Base-by-base conservation (phyloP, 2,888 invertebrate genomes). In the Noctua fimbriata region DNA sequence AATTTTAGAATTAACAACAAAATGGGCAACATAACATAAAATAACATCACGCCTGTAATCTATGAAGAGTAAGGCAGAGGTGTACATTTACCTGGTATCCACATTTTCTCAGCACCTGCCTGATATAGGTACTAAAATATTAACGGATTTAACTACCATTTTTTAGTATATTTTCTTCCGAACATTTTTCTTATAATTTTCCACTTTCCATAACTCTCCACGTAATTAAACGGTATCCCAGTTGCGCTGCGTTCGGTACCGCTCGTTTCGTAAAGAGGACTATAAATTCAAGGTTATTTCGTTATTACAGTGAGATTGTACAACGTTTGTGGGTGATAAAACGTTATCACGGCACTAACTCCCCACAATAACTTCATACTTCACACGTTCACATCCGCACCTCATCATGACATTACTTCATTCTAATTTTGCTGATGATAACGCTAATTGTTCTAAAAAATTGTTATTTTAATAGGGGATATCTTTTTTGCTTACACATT, bases 261-360 rank as follows among this genome's bases (percentile, higher is more conserved):
- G 91, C 90, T 90, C 90, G 93, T 95, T 95, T 94, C 93, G 94
- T 95, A 95, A 96, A 94, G 94, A 94, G 94, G 93, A 92, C 94
- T 91, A 95, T 95, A 95, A 95, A 95, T 95, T 95, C 92, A 94
- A 95, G 95, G 95, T 94, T 95, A 94, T 95, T 95, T 94, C 94
- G 95, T 95, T 96, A 95, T 95, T 93, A 94, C 94, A 90, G 92
- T 92, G 94, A 94, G 94, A 95, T 95, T 95, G 95, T 94, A 93
- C 94, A 93, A 94, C 94, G 92, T 93, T 93, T 92, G 94, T 92
- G 91, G 92, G 94, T 93, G 95, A 95, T 96, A 95, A 94, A 95
- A 93, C 92, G 92, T 93, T 95, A 95, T 95, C 95, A 93, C 90
- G 89, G 83, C 91, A 89, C 86, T 95, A 94, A 95, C 90, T 95